Evolutionary conservation across 2,113 vertebrate species (phyloP), one percentile per base, ranked within the genome.

Genomic region (Periophthalmodon schlosseri): DNA sequence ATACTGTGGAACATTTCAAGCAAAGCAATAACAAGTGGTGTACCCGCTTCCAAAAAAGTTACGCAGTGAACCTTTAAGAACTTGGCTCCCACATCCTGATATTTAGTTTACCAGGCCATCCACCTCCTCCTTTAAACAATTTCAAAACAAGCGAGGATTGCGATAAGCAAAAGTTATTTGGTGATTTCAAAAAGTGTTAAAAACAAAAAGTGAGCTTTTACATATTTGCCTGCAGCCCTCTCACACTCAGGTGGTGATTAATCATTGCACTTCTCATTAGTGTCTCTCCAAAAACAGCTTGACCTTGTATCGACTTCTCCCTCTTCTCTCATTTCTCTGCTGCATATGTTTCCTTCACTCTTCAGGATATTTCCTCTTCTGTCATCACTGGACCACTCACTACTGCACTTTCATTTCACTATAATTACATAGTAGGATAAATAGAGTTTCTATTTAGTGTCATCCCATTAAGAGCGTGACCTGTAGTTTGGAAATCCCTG

Each of bases 261-360:
- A 60, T 60, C 57, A 60, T 60, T 60, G 57, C 57, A 60, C 57
- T 60, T 23, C 57, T 60, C 57, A 60, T 60, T 60, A 60, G 57
- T 60, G 23, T 60, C 57, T 60, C 23, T 60, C 23, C 57, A 28
- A 60, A 60, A 60, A 60, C 57, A 28, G 57, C 57, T 60, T 60
- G 57, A 60, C 57, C 57, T 60, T 60, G 57, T 28, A 60, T 60
- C 23, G 23, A 28, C 57, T 60, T 60, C 24, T 28, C 57, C 5
- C 57, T 60, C 24, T 60, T 28, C 13, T 60, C 24, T 58, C 57
- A 58, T 58, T 24, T 58, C 57, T 15, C 57, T 14, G 57, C 11
- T 14, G 21, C 57, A 60, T 56, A 56, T 60, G 57, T 60, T 60
- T 60, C 57, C 23, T 24, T 28, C 57, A 28, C 7, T 23, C 20